Evolutionary conservation across 2,113 vertebrate species (phyloP), one percentile per base, ranked within the genome.

Genomic region (Myxocyprinus asiaticus): DNA sequence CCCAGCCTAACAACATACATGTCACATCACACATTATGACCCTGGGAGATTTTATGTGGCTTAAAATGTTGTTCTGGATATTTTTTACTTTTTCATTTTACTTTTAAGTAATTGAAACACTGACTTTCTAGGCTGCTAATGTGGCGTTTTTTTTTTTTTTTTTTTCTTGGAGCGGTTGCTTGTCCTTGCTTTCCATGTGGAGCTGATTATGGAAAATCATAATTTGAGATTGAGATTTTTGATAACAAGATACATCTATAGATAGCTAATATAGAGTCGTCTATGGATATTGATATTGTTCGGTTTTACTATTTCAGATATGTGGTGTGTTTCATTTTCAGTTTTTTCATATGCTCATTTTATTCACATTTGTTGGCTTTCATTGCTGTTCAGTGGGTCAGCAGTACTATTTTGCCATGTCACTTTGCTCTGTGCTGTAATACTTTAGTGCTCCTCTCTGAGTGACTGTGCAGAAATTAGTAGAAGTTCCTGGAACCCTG

Each of bases 401-500:
- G 50, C 10, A 45, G 9, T 51, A 4, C n/a, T 55, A 33, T 67
- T 74, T 48, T 70, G 73, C 42, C 59, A 14, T 59, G 43, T 69
- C 6, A 53, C 4, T 69, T 45, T 42, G 50, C 50, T 69, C 50
- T 55, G 11, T 10, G 3, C 9, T 12, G 51, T 9, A 11, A 58
- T 55, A 48, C 64, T 69, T 67, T 44, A 79, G 69, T 47, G 50
- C 42, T 22, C n/a, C 56, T 53, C 51, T 63, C 7, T 0, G 59
- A 62, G 63, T 74, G 69, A 65, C 76, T 68, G 4, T 48, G 48
- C 76, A 65, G 42, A 64, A 61, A 62, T 15, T 48, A 64, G 22
- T 7, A 71, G 59, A 72, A 80, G 33, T 44, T 51, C 77, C 53
- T 66, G 53, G 72, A 76, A 76, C 15, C 44, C 66, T 33, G 14